Evolutionary conservation across 2,113 vertebrate genomes (phyloP).

Genomic region (Pogona vitticeps): DNA sequence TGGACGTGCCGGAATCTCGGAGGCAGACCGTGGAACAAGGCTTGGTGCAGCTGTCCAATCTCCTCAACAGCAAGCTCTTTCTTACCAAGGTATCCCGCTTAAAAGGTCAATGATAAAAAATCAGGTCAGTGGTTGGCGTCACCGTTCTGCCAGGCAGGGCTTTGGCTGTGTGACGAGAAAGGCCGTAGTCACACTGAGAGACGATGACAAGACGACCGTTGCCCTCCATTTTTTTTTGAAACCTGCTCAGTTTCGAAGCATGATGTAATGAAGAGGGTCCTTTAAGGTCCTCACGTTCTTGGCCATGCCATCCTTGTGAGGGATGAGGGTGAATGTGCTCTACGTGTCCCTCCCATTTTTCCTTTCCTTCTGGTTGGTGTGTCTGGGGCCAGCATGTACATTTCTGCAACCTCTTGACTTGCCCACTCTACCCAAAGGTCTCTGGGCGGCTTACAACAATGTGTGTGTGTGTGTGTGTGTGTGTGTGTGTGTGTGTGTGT

Average conservation of each 20-base stretch:
- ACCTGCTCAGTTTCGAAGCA: too few relatives aligned
- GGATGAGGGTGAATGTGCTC: too few relatives aligned
- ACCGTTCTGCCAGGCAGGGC: neutral
- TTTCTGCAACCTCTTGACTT: neutral
- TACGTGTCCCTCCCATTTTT: neutral
- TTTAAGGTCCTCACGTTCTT: too few relatives aligned
- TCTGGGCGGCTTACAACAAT: too few relatives aligned
- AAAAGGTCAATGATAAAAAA: neutral
- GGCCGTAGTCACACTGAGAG: neutral
- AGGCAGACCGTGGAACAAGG: conserved; percentile 96
- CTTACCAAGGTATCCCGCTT: conserved; percentile 89
- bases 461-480: too few relatives aligned
- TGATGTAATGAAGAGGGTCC: too few relatives aligned
- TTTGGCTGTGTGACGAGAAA: neutral
- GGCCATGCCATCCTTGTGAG: too few relatives aligned
- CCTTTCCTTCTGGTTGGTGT: neutral
- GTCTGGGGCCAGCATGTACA: neutral
- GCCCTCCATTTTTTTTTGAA: too few relatives aligned
- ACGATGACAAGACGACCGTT: neutral
- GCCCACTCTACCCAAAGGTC: too few relatives aligned
- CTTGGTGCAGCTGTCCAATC: conserved; percentile 94
- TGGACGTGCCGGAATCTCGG: conserved; percentile 93
- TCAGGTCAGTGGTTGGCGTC: too few relatives aligned
- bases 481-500: too few relatives aligned
- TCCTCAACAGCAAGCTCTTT: conserved; percentile 98